Conservation (phyloP, 2,797 vertebrate species). For the Gallinago solitaria region DNA sequence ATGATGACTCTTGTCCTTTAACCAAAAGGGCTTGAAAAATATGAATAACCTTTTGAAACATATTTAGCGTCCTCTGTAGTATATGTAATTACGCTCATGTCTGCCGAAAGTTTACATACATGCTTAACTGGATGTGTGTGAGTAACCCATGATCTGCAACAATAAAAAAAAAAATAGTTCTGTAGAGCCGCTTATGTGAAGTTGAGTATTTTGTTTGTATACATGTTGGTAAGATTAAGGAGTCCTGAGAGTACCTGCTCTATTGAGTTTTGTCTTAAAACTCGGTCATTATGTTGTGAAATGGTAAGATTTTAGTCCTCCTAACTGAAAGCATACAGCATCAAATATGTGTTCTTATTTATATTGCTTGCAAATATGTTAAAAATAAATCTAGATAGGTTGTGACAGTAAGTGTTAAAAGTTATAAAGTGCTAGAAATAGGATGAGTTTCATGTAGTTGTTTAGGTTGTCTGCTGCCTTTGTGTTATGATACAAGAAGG, state of each 20-base stretch:
- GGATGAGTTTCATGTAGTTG: neutral
- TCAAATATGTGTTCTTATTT: neutral
- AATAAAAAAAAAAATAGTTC: neutral
- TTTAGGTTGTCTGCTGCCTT: neutral
- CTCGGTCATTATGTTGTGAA: neutral
- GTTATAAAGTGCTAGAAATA: neutral
- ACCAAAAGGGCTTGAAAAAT: slow-evolving; percentile 37
- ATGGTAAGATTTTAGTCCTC: neutral
- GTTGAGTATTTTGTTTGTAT: neutral
- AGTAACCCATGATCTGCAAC: neutral
- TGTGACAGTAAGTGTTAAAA: neutral
- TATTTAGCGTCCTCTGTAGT: neutral
- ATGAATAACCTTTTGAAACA: slow-evolving; percentile 50
- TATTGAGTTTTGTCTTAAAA: neutral
- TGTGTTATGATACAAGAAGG: neutral
- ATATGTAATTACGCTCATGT: neutral
- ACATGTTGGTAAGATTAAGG: neutral
- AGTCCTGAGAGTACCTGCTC: neutral
- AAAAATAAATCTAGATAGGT: neutral
- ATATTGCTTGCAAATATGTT: neutral
- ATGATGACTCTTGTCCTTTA: slow-evolving; percentile 50
- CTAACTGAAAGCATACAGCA: neutral
- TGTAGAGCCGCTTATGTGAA: neutral
- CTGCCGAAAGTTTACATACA: neutral
- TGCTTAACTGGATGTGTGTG: neutral